Evolutionary conservation across 2,113 vertebrate species (phyloP).

Genomic region (Xiphorhynchus elegans): DNA sequence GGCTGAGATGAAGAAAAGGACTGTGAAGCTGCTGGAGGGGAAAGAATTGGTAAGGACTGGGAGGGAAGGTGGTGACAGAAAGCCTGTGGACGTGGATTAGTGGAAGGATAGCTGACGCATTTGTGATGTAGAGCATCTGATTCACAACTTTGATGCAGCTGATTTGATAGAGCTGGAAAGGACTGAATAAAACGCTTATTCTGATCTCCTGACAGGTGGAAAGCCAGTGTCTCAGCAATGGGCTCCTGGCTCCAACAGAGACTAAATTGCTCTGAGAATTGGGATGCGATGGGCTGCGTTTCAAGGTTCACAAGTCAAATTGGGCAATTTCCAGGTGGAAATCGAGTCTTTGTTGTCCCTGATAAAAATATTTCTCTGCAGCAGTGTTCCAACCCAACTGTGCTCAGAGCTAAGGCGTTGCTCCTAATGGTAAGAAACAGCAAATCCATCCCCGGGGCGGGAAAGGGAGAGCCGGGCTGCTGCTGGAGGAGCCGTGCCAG

Average conservation of each 20-base stretch:
- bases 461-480: not conserved
- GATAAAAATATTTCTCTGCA: constrained; percentile 64
- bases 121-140: not conserved
- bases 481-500: not conserved
- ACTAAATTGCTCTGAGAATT: constrained; percentile 62
- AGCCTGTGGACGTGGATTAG: not conserved
- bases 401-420: constrained; percentile 30
- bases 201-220: constrained; percentile 11
- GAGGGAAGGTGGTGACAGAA: not conserved
- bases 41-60: not conserved
- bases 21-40: not conserved
- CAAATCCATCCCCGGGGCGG: not conserved
- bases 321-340: constrained; percentile 70
- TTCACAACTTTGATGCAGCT: constrained; percentile 6
- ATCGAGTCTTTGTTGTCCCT: constrained; percentile 65
- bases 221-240: not conserved
- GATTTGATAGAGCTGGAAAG: constrained; percentile 7
- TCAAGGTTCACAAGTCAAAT: constrained; percentile 57
- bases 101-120: not conserved
- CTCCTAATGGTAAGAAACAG: constrained; percentile 28
- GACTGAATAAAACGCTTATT: not conserved
- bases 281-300: constrained; percentile 36
- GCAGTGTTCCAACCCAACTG: constrained; percentile 21
- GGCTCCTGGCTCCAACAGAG: constrained; percentile 44
- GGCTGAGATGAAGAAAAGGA: not conserved